Evolutionary conservation across 2,113 vertebrate species (phyloP).

Genomic region (Eublepharis macularius): DNA sequence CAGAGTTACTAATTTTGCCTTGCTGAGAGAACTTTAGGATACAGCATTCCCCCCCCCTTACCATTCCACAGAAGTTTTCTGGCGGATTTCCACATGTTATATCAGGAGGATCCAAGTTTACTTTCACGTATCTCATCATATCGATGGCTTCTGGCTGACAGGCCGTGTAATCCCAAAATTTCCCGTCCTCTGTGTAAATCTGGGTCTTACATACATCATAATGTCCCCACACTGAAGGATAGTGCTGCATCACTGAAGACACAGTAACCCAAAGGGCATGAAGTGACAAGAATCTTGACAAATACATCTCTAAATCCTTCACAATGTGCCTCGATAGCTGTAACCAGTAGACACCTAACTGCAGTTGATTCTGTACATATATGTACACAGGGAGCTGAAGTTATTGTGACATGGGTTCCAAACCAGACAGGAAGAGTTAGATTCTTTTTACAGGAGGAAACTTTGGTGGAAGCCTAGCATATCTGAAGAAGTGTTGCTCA

Average conservation of each 20-base stretch:
- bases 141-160: conserved; percentile 96
- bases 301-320: conserved; percentile 88
- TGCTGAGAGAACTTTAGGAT: conserved; percentile 18
- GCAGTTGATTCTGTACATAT: conserved; percentile 50
- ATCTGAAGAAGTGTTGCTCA: conserved; percentile 57
- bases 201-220: conserved; percentile 97
- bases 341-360: conserved; percentile 30
- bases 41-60: conserved; percentile 73
- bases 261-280: conserved; percentile 89
- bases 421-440: conserved; percentile 40
- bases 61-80: conserved; percentile 96
- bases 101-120: conserved; percentile 92
- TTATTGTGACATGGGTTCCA: conserved; percentile 61
- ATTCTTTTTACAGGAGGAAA: conserved; percentile 61
- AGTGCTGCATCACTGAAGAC: conserved; percentile 91
- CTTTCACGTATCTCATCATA: conserved; percentile 96
- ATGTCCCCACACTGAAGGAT: conserved; percentile 94
- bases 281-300: conserved; percentile 87
- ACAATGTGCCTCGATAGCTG: conserved; percentile 35
- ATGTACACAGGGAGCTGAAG: not conserved
- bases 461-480: conserved; percentile 78
- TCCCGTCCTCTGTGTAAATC: conserved; percentile 93
- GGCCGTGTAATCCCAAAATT: conserved; percentile 99
- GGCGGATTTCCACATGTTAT: conserved; percentile 98
- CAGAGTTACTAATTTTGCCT: conserved; percentile 20